Conservation (phyloP, 2,113 vertebrate genomes). For the Caretta caretta region DNA sequence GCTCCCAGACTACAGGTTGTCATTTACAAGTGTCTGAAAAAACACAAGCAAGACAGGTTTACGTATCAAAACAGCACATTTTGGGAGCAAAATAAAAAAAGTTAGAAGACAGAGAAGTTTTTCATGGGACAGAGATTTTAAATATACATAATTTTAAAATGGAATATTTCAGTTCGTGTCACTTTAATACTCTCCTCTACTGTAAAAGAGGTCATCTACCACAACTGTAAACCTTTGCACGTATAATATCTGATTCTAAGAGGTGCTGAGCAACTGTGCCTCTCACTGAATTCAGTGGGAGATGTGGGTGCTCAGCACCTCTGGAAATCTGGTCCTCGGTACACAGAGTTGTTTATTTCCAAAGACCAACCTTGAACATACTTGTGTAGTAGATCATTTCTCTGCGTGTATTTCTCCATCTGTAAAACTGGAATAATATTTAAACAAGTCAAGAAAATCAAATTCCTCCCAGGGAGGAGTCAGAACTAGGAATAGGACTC, state of each 20-base stretch:
- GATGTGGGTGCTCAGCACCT: background rate
- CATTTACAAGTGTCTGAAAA: too few relatives aligned
- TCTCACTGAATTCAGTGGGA: background rate
- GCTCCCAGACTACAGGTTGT: too few relatives aligned
- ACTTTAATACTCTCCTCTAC: background rate
- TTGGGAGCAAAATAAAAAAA: background rate
- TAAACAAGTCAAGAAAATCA: background rate
- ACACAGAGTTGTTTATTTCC: background rate
- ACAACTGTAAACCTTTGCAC: background rate
- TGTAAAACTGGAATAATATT: background rate
- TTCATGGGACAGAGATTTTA: background rate
- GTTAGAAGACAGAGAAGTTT: background rate
- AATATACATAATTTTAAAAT: background rate
- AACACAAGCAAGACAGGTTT: rapidly evolving
- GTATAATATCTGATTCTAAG: background rate
- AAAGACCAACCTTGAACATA: background rate
- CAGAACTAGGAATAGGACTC: background rate
- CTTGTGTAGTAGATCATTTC: background rate
- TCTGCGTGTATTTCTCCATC: background rate
- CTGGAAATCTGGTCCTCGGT: background rate
- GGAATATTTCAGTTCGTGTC: background rate
- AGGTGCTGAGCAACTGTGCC: background rate
- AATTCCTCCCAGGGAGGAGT: background rate
- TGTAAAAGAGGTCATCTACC: background rate
- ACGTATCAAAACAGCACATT: background rate